These are phyloP conservation scores for Apoderus coryli DNA, from an alignment of 2,888 invertebrate species.

Conservation along the genomic window DNA sequence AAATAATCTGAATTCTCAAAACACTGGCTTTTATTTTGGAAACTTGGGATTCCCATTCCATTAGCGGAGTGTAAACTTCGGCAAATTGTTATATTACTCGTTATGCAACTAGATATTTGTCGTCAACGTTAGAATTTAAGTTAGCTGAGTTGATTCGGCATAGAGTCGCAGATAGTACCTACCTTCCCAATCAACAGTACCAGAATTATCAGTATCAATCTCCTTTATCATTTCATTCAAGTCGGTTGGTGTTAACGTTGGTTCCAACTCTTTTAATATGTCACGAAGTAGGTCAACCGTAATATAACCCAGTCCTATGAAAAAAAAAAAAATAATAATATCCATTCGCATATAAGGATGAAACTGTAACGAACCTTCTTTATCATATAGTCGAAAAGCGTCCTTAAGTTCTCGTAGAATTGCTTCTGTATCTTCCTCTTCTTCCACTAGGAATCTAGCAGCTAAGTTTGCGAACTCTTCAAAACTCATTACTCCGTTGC, in stretches of 20 bases:
- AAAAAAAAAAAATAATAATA: no score
- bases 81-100: no score
- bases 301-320: slow-evolving; percentile 70
- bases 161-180: no score
- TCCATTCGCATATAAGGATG: no score
- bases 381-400: slow-evolving; percentile 92
- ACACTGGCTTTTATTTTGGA: no score
- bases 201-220: slow-evolving; percentile 90
- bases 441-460: slow-evolving; percentile 73
- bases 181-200: slow-evolving; percentile 97
- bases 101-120: no score
- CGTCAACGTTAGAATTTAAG: no score
- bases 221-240: slow-evolving; percentile 91
- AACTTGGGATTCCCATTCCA: no score
- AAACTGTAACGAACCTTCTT: no score
- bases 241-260: slow-evolving; percentile 74
- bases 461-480: slow-evolving; percentile 77
- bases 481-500: slow-evolving; percentile 77
- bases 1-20: no score
- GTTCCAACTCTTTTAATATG: slow-evolving; percentile 85
- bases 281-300: slow-evolving; percentile 75
- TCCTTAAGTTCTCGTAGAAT: slow-evolving; percentile 83
- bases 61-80: no score
- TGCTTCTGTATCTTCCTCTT: slow-evolving; percentile 79
- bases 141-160: no score